Conservation (phyloP, 2,113 vertebrate genomes). For the Conger conger region DNA sequence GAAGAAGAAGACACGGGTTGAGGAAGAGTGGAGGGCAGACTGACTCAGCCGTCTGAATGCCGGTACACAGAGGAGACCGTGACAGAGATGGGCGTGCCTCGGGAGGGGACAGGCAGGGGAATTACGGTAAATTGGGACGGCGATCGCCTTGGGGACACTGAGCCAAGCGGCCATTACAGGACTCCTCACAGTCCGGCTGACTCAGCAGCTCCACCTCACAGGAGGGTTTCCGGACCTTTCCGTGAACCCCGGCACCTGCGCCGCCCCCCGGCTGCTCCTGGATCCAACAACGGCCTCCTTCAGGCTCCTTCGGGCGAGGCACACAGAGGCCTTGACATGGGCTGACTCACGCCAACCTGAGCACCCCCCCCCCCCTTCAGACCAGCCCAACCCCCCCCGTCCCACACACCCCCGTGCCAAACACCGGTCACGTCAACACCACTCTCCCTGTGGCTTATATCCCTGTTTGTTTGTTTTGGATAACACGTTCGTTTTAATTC, state of each 20-base stretch:
- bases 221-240: slow-evolving; percentile 53
- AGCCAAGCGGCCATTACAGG: not conserved
- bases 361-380: slow-evolving; percentile 4
- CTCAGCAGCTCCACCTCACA: slow-evolving; percentile 25
- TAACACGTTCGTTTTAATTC: slow-evolving; percentile 35
- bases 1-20: not conserved
- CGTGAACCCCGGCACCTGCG: slow-evolving; percentile 53
- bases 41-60: not conserved
- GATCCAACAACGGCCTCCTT: slow-evolving; percentile 50
- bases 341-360: slow-evolving; percentile 46
- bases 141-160: not conserved
- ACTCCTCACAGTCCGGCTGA: slow-evolving; percentile 23
- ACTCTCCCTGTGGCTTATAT: slow-evolving; percentile 39
- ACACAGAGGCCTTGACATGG: slow-evolving; percentile 32
- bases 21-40: not conserved
- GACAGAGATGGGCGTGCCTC: not conserved
- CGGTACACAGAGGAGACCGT: not conserved
- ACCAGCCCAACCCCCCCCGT: not conserved
- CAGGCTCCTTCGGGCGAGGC: slow-evolving; percentile 37
- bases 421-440: slow-evolving; percentile 36
- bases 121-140: not conserved
- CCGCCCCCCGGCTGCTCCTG: slow-evolving; percentile 36
- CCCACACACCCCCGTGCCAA: slow-evolving; percentile 46
- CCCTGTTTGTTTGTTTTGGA: slow-evolving; percentile 53
- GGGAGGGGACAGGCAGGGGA: not conserved